These are phyloP conservation scores for Siderastrea siderea DNA, from an alignment of 92 coral and sea anemone species.

Conservation along the genomic window DNA sequence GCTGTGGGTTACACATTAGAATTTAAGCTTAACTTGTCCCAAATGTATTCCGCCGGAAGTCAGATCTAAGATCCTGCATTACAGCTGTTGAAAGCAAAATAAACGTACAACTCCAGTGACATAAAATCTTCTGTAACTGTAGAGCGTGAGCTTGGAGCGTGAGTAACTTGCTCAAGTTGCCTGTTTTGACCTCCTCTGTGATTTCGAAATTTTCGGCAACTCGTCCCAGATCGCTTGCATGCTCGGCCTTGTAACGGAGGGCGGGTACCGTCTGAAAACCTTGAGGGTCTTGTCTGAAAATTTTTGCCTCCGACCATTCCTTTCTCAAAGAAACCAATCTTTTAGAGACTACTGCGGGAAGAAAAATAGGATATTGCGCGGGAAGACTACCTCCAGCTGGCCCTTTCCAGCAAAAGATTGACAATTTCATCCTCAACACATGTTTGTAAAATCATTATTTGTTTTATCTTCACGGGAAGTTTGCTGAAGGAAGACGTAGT, in stretches of 20 bases:
- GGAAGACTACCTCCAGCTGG: too few species aligned
- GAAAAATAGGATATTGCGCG: too few species aligned
- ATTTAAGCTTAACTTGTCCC: background rate
- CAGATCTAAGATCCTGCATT: background rate
- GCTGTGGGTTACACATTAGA: constrained; percentile 2
- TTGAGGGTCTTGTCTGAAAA: too few species aligned
- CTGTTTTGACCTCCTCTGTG: background rate
- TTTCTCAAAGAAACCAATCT: too few species aligned
- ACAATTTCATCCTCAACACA: too few species aligned
- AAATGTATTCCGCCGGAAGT: background rate
- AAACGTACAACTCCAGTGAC: background rate
- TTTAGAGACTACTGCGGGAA: too few species aligned
- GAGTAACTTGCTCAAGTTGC: background rate
- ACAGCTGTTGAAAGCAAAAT: background rate
- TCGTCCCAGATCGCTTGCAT: constrained; percentile 33
- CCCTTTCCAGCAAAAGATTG: too few species aligned
- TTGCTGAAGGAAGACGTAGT: too few species aligned
- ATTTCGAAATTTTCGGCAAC: background rate
- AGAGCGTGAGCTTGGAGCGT: too few species aligned
- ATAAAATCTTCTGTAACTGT: background rate
- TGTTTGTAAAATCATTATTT: too few species aligned
- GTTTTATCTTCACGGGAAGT: too few species aligned
- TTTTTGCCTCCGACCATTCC: too few species aligned
- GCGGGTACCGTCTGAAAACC: background rate
- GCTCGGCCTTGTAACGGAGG: background rate